Base-by-base conservation (phyloP, 2,888 invertebrate genomes). In the Auanema sp. region DNA sequence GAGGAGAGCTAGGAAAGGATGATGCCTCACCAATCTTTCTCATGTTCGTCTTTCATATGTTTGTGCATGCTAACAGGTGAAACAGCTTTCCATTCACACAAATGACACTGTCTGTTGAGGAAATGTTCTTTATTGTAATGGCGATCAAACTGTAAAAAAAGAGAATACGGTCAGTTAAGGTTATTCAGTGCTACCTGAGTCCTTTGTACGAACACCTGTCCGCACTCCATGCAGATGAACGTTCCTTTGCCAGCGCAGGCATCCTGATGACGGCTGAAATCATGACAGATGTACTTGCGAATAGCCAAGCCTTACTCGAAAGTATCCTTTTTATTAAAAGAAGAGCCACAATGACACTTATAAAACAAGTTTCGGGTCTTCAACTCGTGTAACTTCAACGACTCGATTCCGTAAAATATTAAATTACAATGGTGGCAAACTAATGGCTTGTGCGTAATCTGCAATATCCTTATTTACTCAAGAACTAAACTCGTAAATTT, bases 221-320 rank as follows among this genome's bases (percentile, higher is more conserved):
- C 55, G 54, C 72, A 72, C 21, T 61, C 54, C 23, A 58, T n/a
- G 41, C 72, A 72, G 41, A 51, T 23, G 25, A 72, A 72, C 33
- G 64, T 47, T 11, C 61, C 65, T n/a, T 55, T 60, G 16, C 69
- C 59, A 1, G 51, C 54, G 42, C 72, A 72, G 3, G 66, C 43
- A n/a, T 55, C 66, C 42, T 65, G 56, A 52, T 72, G 72, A 16
- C 64, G 49, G 25, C 53, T 58, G 44, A 54, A 64, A 52, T 5
- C 4, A 52, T 52, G 21, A 21, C 21, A 23, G n/a, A 23, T 16
- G 16, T 8, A 23, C 23, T 6, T 52, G 52, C 2, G 6, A 6
- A 14, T 52, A 16, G 21, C 10, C 4, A 5, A 5, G 6, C 6
- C 54, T 8, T 41, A 56, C 57, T 41, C 57, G 21, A 62, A 18